A percentile compares a stretch with the other conserved stretches of the same genome.
Evolutionary conservation across 2,113 vertebrate genomes (phyloP).

Genomic region (Cinclus mexicanus): DNA sequence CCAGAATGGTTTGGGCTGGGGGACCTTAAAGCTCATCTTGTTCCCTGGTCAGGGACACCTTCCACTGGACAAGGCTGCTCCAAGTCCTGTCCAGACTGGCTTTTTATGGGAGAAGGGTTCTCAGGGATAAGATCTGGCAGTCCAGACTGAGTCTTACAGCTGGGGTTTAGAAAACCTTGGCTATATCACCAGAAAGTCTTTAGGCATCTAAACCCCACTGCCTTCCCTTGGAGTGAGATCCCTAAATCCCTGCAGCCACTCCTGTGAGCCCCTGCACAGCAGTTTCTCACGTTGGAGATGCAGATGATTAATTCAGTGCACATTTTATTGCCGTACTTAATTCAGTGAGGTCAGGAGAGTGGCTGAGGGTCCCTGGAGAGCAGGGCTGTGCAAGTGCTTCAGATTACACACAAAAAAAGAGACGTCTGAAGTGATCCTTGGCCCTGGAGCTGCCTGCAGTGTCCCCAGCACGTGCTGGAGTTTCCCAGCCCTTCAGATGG

Average conservation of each 20-base stretch:
- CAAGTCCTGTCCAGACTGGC: neutral
- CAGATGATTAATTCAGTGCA: constrained; percentile 36
- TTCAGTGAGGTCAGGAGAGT: neutral
- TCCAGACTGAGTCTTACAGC: neutral
- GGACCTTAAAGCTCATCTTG: neutral
- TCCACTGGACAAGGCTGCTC: neutral
- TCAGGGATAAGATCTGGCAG: neutral
- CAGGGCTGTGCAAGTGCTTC: neutral
- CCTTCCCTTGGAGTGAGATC: neutral
- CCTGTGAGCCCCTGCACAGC: neutral
- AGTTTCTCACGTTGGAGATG: constrained; percentile 14
- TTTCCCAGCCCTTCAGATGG: constrained; percentile 56
- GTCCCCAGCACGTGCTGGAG: constrained; percentile 58
- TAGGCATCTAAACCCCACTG: neutral
- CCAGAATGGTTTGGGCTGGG: neutral
- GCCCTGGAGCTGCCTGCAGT: constrained; percentile 1
- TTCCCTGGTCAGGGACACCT: neutral
- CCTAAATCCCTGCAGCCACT: neutral
- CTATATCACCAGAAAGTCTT: neutral
- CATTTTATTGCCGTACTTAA: constrained; percentile 6
- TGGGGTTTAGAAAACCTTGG: neutral
- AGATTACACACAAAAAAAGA: neutral
- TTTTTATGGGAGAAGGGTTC: neutral
- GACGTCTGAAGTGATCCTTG: neutral
- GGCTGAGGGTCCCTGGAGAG: neutral